Evolutionary conservation across 2,113 vertebrate genomes (phyloP).

Genomic region (Mungos mungo): DNA sequence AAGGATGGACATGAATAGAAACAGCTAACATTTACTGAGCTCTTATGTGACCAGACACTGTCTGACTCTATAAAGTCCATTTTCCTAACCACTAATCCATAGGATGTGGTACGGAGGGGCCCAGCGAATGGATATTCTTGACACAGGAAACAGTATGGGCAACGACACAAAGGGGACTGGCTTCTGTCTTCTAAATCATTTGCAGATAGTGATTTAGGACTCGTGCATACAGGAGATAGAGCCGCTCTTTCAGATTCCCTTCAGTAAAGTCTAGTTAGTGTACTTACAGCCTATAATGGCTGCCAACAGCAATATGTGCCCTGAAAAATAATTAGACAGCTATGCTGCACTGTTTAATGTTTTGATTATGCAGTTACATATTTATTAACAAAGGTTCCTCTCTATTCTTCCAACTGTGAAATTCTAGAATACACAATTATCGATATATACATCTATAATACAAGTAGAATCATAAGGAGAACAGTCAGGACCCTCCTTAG

Average conservation of each 20-base stretch:
- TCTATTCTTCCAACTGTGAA: constrained; percentile 13
- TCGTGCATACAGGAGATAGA: background rate
- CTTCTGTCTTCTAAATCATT: background rate
- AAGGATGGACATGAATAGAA: background rate
- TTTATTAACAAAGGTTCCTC: background rate
- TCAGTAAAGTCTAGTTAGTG: background rate
- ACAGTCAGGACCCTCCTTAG: background rate
- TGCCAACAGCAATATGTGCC: background rate
- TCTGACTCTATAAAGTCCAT: background rate
- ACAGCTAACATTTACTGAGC: background rate
- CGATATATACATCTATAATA: background rate
- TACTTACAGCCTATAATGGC: background rate
- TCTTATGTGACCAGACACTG: background rate
- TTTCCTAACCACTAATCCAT: background rate
- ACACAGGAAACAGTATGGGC: background rate
- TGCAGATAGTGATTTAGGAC: background rate
- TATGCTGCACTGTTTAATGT: background rate
- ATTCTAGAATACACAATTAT: background rate
- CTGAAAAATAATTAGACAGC: background rate
- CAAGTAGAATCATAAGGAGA: background rate
- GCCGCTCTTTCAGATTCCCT: background rate
- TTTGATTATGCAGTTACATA: background rate
- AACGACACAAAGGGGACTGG: background rate
- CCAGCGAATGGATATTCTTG: background rate
- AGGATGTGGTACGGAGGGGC: background rate